Base-by-base conservation (phyloP, 2,113 vertebrate species). In the Oncorhynchus kisutch region DNA sequence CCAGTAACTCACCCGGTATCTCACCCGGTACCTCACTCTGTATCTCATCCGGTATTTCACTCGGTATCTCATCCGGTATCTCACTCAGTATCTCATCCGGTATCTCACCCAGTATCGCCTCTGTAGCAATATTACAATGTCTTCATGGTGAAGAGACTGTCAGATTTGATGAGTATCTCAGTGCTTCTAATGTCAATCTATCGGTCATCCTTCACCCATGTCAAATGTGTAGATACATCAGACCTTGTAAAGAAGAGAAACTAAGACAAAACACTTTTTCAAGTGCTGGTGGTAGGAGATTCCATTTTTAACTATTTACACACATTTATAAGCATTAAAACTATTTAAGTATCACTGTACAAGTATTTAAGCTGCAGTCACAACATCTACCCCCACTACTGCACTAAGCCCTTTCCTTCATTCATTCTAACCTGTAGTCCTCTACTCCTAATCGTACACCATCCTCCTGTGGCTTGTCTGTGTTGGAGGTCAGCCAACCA, bases 401-500 rank as follows among this genome's bases (percentile, higher is more conserved):
- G 24, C 70, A 29, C 78, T 77, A 31, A 71, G 31, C 69, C 31
- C 49, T 73, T 24, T 71, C 31, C 78, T 75, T 74, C 78, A 72
- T 39, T 72, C 22, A 72, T 39, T 80, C 67, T 70, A 80, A 90
- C 86, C 83, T 90, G 76, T 45, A 78, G 29, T 20, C 18, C 84
- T 73, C 77, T 76, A 82, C 81, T 87, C 79, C 87, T 89, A 77
- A 89, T 92, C 85, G 78, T 69, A 45, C 83, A 82, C 78, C 85
- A 80, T 83, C 80, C 75, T 84, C 77, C 78, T 74, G 31, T 25
- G 79, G 82, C 74, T 49, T 69, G 57, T 59, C 51, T 16, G 51
- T 54, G 70, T 62, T 86, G 86, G 88, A 90, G 85, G 73, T 84
- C 80, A 82, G 87, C 87, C 90, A 89, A 85, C 69, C 48, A 86